Base-by-base conservation (phyloP, 2,797 vertebrate species). In the Arnoldichthys spilopterus region DNA sequence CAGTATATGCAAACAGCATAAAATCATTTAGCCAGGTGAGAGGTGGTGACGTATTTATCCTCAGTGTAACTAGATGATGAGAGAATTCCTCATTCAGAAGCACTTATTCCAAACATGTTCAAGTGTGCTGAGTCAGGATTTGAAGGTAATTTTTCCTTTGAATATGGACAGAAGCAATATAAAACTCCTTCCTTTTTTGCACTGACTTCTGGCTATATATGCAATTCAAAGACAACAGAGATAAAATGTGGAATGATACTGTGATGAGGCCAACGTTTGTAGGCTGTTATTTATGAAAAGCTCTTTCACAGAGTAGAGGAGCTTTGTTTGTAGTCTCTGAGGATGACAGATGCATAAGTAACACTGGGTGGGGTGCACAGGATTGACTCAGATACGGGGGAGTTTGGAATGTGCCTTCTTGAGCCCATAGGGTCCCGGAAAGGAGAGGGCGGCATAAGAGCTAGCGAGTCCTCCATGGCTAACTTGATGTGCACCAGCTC, bases 281-380 rank as follows among this genome's bases (percentile, higher is more conserved):
- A 18, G 82, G 70, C 32, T 77, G 53, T 70, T 20, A 69, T 4
- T 45, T 56, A 66, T 28, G 28, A 51, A 37, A 3, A 51, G 70
- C 58, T 6, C 40, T 78, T 83, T 94, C 94, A 99, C 91, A 99
- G 94, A 72, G 98, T 99, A 11, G 98, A 99, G 0, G 96, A 98
- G 89, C 94, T 98, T 89, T 98, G 97, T 86, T 96, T 98, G 77
- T 92, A 97, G 93, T 99, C 97, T 86, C 91, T 91, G 84, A 99
- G 93, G 82, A 99, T 95, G 88, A 96, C 96, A 0, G 97, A 94
- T 78, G 97, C 96, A 1, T 98, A 98, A 69, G 93, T 93, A 81
- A 94, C 89, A 22, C 92, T 95, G 40, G 95, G 94, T 1, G 97
- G 96, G 0, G 92, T 94, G 93, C 96, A 97, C 85, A 98, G 89